Conservation (phyloP, 2,888 invertebrate genomes). For the Rhimphoctona megacephalus region DNA sequence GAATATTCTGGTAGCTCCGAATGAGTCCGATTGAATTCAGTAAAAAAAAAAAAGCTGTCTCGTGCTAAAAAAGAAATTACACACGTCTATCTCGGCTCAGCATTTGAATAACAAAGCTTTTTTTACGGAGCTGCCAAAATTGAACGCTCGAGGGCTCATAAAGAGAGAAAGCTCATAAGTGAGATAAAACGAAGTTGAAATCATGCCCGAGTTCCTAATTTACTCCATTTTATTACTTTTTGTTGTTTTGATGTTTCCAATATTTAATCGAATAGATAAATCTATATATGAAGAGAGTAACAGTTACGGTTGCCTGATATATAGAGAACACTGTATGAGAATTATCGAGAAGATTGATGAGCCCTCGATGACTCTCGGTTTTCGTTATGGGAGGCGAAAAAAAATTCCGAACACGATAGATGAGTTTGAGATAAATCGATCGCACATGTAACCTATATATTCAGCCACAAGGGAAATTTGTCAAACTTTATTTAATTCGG, state of each 20-base stretch:
- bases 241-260: conserved; percentile 1
- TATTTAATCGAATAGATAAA: conserved; percentile 20
- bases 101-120: conserved; percentile 3
- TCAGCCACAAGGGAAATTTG: conserved; percentile 25
- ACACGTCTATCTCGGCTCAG: not conserved
- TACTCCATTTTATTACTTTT: not conserved
- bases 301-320: conserved; percentile 1
- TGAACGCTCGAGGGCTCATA: not conserved
- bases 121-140: not conserved
- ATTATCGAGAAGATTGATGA: conserved; percentile 57
- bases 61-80: not conserved
- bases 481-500: conserved; percentile 47
- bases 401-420: conserved; percentile 23
- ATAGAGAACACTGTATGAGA: conserved; percentile 16
- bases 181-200: not conserved
- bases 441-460: conserved; percentile 8
- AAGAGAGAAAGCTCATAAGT: not conserved
- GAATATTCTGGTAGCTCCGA: not conserved
- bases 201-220: not conserved
- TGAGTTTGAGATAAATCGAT: conserved; percentile 57
- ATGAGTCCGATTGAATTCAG: not conserved
- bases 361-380: conserved; percentile 56
- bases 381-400: conserved; percentile 6
- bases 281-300: conserved; percentile 24
- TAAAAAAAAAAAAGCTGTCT: not conserved